These are phyloP conservation scores for Pungitius pungitius DNA, from an alignment of 2,113 vertebrate genomes.

Conservation along the genomic window DNA sequence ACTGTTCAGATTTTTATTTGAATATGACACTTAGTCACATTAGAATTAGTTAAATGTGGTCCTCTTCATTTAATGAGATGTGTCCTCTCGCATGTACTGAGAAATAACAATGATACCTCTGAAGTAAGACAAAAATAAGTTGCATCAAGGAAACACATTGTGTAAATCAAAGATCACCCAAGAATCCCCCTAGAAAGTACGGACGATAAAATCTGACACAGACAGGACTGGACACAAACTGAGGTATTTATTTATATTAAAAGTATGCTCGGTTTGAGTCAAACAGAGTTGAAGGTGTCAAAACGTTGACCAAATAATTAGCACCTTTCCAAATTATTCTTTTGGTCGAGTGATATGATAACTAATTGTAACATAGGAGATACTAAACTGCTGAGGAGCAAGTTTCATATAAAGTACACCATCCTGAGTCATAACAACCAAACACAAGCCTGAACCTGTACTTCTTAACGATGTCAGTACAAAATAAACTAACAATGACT, in stretches of 20 bases:
- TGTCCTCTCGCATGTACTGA: background rate
- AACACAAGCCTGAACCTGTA: background rate
- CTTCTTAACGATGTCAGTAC: background rate
- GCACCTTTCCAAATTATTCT: conserved; percentile 4
- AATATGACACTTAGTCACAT: background rate
- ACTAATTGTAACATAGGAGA: background rate
- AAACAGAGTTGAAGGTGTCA: conserved; percentile 10
- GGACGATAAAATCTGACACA: conserved; percentile 36
- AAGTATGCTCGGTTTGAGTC: conserved; percentile 29
- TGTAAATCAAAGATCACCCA: background rate
- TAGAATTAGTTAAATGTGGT: conserved; percentile 19
- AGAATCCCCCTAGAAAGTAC: background rate
- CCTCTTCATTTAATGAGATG: conserved; percentile 25
- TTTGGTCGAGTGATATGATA: background rate
- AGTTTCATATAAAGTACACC: background rate
- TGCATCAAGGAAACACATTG: background rate
- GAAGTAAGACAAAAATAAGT: background rate
- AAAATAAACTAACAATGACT: background rate
- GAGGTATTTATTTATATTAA: conserved; percentile 44
- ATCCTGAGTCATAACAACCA: background rate
- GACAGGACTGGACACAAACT: conserved; percentile 44
- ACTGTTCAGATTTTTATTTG: background rate
- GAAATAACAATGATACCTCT: background rate
- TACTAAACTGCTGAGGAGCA: background rate
- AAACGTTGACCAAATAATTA: conserved; percentile 3